Evolutionary conservation across 2,797 vertebrate genomes (phyloP), one percentile per base, ranked within the genome.

Genomic region (Ctenochaetus hawaiiensis): DNA sequence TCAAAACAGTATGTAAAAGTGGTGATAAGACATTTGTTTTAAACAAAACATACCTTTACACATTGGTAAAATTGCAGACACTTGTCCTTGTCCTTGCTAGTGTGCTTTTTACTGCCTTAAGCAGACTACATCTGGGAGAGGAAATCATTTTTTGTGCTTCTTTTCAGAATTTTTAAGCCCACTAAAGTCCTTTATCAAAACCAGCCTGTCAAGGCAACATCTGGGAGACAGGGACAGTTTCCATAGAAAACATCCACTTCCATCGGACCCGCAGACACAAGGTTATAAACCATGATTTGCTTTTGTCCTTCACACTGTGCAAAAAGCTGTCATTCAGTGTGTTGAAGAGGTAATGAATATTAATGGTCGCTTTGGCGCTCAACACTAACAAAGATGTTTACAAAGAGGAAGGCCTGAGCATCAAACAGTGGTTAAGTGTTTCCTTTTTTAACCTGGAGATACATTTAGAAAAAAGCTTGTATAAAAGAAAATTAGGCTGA

Each of bases 301-400:
- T 75, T 83, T 69, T 68, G 74, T 41, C 77, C 74, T 78, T 87
- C 76, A 86, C 68, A 72, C 39, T 60, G 72, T 49, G 59, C 47
- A 49, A 65, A 70, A 82, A 75, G 47, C 72, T 78, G 75, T 77
- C 61, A 54, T 67, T 59, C 64, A 14, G 5, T 56, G 63, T 39
- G 37, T 17, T 80, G 70, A 62, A 49, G 56, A 80, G 16, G n/a
- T 57, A 58, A 76, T 81, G 56, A 80, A 81, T 80, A 78, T 81
- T 57, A 77, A 90, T 72, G 41, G 8, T 1, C 17, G 34, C 63
- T 34, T 63, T 13, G 37, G 37, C 2, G 0, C 3, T 48, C 48
- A 37, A 14, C 41, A 56, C 39, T 49, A 41, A 66, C 16, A 77
- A 41, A 64, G 22, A 59, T 61, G 41, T 75, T 74, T 51, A 63